These are phyloP conservation scores for Criorhina ranunculi DNA, from an alignment of 2,888 invertebrate species.

Conservation along the genomic window DNA sequence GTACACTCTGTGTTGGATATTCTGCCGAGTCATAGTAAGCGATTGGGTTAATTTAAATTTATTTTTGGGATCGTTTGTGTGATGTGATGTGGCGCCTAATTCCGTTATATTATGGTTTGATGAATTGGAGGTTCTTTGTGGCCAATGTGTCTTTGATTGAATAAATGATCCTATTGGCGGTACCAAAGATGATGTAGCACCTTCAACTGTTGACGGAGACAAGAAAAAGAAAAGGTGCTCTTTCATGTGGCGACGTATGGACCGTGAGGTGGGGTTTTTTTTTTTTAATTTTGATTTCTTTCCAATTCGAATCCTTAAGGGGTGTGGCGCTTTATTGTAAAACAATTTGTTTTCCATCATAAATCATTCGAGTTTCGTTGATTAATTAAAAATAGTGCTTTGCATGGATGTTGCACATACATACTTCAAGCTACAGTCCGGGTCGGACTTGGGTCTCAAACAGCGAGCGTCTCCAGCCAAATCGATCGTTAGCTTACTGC, in stretches of 20 bases:
- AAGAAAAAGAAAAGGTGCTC: constrained; percentile 59
- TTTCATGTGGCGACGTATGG: constrained; percentile 46
- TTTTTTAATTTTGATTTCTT: neutral
- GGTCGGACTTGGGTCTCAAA: no score
- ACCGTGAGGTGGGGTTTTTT: constrained; percentile 52
- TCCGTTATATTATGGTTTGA: constrained; percentile 70
- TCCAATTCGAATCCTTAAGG: constrained; percentile 42
- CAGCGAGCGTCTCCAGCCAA: no score
- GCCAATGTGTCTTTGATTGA: constrained; percentile 57
- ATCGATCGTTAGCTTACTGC: no score
- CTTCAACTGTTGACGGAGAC: constrained; percentile 53
- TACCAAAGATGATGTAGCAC: constrained; percentile 68
- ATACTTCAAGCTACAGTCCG: no score
- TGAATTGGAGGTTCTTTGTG: constrained; percentile 47
- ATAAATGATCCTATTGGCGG: constrained; percentile 45
- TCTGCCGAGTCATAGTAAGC: constrained; percentile 65
- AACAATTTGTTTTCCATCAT: constrained; percentile 69
- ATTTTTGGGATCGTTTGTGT: constrained; percentile 65
- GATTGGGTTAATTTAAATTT: constrained; percentile 71
- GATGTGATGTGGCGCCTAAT: constrained; percentile 73
- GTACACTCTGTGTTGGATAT: constrained; percentile 45
- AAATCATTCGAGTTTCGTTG: constrained; percentile 58
- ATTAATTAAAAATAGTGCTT: constrained; percentile 53
- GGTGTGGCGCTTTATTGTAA: constrained; percentile 55
- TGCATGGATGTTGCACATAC: no score